A percentile compares a stretch with the other conserved stretches of the same genome.
Conservation (phyloP, 2,888 invertebrate genomes). For the Zaprionus obscuricornis region DNA sequence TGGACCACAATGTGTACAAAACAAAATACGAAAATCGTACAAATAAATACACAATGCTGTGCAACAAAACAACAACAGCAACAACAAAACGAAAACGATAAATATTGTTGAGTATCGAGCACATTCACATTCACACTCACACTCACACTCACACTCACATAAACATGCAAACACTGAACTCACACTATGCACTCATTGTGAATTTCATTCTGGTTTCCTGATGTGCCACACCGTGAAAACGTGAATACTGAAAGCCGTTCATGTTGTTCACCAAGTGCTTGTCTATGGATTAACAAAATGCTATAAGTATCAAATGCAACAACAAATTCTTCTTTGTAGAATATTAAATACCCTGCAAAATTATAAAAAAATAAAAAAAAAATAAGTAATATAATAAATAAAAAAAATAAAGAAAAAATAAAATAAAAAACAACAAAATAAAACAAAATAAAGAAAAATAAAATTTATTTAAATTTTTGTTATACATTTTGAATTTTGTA, state of each 20-base stretch:
- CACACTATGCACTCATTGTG: conserved; percentile 56
- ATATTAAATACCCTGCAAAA: conserved; percentile 15
- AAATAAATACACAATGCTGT: conserved; percentile 53
- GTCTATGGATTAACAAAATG: conserved; percentile 54
- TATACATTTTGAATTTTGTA: too few species aligned
- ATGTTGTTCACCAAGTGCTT: conserved; percentile 45
- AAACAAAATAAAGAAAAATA: too few species aligned
- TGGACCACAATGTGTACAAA: conserved; percentile 57
- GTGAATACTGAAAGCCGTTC: conserved; percentile 38
- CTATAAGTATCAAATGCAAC: conserved; percentile 17
- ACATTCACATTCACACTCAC: conserved; percentile 7
- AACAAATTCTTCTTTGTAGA: background rate
- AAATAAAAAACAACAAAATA: too few species aligned
- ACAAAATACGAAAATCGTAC: conserved; percentile 49
- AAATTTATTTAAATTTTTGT: too few species aligned
- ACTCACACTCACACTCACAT: background rate
- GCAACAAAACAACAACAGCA: conserved; percentile 14
- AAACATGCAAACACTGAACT: too few species aligned
- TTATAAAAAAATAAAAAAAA: too few species aligned
- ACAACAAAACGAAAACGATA: conserved; percentile 47
- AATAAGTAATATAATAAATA: too few species aligned
- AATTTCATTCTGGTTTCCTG: conserved; percentile 35
- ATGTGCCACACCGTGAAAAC: conserved; percentile 48
- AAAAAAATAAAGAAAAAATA: too few species aligned
- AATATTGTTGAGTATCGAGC: conserved; percentile 45